Evolutionary conservation across 2,113 vertebrate species (phyloP).

Genomic region (Esox niger): DNA sequence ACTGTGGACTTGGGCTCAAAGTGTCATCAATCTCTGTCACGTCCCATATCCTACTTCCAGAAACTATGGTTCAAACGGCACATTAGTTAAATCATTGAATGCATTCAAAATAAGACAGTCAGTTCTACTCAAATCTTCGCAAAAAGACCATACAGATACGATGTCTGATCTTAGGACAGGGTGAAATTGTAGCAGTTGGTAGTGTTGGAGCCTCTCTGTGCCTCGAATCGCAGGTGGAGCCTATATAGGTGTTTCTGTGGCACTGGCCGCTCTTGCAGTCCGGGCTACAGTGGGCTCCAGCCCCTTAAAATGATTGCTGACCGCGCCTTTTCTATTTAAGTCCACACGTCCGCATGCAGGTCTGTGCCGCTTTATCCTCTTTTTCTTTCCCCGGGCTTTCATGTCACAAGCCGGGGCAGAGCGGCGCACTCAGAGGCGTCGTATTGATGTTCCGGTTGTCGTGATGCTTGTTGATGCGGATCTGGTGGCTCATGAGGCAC

Average conservation of each 20-base stretch:
- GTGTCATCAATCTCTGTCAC: conserved; percentile 38
- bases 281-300: conserved; percentile 22
- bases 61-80: conserved; percentile 11
- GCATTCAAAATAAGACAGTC: not conserved
- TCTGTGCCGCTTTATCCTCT: conserved; percentile 61
- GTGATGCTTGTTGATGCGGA: conserved; percentile 44
- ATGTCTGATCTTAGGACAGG: not conserved
- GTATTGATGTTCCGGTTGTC: conserved; percentile 43
- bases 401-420: conserved; percentile 70
- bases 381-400: conserved; percentile 71
- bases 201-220: not conserved
- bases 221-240: conserved; percentile 10
- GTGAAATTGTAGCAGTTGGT: not conserved
- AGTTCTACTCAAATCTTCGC: not conserved
- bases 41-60: conserved; percentile 42
- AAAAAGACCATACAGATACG: not conserved
- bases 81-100: not conserved
- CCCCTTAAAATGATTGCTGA: conserved; percentile 25
- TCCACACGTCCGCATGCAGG: conserved; percentile 34
- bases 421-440: conserved; percentile 50
- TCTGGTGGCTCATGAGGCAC: conserved; percentile 34
- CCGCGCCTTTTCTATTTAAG: conserved; percentile 28
- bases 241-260: conserved; percentile 22
- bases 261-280: conserved; percentile 15
- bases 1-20: conserved; percentile 44